These are phyloP conservation scores for Eueides isabella DNA, from an alignment of 1,140 invertebrate genomes.

Conservation along the genomic window DNA sequence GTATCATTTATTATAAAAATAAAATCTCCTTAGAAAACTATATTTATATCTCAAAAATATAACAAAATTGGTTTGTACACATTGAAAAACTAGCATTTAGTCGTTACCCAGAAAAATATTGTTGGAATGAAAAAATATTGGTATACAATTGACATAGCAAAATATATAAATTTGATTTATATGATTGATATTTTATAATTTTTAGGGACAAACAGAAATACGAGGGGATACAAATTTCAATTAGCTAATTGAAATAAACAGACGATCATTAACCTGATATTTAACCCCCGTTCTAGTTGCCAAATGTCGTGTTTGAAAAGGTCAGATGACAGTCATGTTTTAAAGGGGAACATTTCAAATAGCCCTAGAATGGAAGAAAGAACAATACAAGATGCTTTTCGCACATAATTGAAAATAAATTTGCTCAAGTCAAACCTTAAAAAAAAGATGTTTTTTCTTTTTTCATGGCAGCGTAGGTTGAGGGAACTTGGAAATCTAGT, in stretches of 20 bases:
- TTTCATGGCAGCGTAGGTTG: too few species aligned
- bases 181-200: neutral
- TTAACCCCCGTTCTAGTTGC: conserved; percentile 30
- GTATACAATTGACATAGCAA: neutral
- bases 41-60: too few species aligned
- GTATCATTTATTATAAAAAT: too few species aligned
- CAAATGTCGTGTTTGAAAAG: conserved; percentile 37
- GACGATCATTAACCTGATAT: conserved; percentile 37
- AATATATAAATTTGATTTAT: too few species aligned
- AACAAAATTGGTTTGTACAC: too few species aligned
- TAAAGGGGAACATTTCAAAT: conserved; percentile 33
- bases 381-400: neutral
- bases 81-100: too few species aligned
- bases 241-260: conserved; percentile 39
- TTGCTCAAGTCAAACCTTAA: neutral
- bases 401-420: neutral
- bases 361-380: neutral
- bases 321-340: conserved; percentile 30
- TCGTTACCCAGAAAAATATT: too few species aligned
- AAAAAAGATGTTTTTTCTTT: too few species aligned
- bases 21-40: too few species aligned
- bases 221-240: conserved; percentile 25
- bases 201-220: neutral
- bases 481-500: too few species aligned
- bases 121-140: too few species aligned